phyloP scores from a whole-genome alignment of 2,888 invertebrate genomes.

The Polydrusus tereticollis region DNA sequence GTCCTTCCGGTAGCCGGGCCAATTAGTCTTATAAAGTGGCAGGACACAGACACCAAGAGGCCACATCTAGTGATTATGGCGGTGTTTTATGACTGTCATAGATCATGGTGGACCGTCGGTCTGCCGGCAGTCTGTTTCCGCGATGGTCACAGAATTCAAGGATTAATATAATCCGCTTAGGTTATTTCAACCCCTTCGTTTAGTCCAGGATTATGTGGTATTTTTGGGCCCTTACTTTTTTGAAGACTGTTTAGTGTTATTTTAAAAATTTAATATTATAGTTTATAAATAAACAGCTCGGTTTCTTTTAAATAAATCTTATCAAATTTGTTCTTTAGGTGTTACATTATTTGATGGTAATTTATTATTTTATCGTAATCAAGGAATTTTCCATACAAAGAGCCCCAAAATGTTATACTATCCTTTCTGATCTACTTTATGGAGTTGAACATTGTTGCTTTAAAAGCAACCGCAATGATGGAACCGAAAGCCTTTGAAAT shows the following conservation, averaged over 20 bases:
- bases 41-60: constrained; percentile 38
- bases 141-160: constrained; percentile 31
- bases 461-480: no score
- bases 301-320: no score
- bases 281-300: no score
- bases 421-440: no score
- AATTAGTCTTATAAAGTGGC: constrained; percentile 45
- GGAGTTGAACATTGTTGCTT: no score
- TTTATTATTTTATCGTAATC: no score
- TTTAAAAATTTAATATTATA: no score
- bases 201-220: background rate
- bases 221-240: background rate
- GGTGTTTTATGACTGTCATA: constrained; percentile 45
- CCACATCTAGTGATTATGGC: constrained; percentile 44
- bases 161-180: constrained; percentile 46
- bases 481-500: no score
- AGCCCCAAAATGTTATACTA: no score
- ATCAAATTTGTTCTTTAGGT: no score
- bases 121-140: constrained; percentile 43
- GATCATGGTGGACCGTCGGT: constrained; percentile 36
- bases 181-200: constrained; percentile 32
- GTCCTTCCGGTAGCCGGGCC: constrained; percentile 21
- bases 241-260: background rate
- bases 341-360: no score
- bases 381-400: no score